These are phyloP conservation scores for Helicoverpa armigera DNA, from an alignment of 1,140 invertebrate genomes.

Conservation along the genomic window DNA sequence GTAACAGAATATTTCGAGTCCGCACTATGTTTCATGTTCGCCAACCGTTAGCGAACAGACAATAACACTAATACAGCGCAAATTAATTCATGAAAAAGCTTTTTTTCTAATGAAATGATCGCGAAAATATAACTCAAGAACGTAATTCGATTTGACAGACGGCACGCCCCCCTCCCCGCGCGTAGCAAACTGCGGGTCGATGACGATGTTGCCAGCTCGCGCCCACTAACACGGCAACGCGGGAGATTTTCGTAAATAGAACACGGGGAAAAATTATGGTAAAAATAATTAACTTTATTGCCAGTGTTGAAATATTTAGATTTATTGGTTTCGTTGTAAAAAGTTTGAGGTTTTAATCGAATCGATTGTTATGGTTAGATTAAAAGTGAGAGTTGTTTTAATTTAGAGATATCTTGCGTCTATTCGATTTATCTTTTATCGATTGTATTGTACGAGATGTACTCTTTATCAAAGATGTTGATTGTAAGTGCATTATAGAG, in stretches of 20 bases:
- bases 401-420: constrained; percentile 1
- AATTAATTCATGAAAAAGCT: constrained; percentile 77
- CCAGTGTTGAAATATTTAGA: constrained; percentile 7
- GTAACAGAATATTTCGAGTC: not conserved
- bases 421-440: not conserved
- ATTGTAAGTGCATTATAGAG: constrained; percentile 17
- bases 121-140: constrained; percentile 67
- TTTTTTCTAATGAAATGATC: constrained; percentile 71
- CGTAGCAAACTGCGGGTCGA: constrained; percentile 71
- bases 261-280: not conserved
- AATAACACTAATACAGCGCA: constrained; percentile 62
- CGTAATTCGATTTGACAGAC: constrained; percentile 81
- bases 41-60: constrained; percentile 55
- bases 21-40: constrained; percentile 52
- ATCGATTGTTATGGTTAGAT: constrained; percentile 1
- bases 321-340: constrained; percentile 1
- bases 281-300: constrained; percentile 35
- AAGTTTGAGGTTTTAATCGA: not conserved
- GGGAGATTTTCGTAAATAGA: constrained; percentile 50
- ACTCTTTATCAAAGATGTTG: not conserved
- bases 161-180: constrained; percentile 65
- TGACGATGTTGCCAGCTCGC: constrained; percentile 68
- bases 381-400: constrained; percentile 3
- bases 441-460: not conserved
- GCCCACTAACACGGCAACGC: constrained; percentile 41